Conservation (phyloP, 2,113 vertebrate species). For the Pseudorasbora parva region DNA sequence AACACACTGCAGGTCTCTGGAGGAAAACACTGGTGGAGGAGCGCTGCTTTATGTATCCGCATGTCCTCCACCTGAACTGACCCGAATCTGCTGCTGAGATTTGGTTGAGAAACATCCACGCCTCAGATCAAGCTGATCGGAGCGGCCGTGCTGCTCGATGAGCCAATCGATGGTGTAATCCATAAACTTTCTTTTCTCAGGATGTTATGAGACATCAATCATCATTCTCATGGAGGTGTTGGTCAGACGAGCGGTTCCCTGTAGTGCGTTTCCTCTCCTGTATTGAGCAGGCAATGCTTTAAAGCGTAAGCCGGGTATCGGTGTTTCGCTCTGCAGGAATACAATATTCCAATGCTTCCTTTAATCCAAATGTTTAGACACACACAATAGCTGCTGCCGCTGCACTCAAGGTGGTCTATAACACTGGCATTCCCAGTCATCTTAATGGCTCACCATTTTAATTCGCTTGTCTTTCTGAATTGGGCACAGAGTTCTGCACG, state of each 20-base stretch:
- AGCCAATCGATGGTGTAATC: slow-evolving; percentile 55
- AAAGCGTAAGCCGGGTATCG: slow-evolving; percentile 23
- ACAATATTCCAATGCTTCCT: slow-evolving; percentile 11
- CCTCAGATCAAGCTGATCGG: slow-evolving; percentile 49
- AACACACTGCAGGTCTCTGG: slow-evolving; percentile 52
- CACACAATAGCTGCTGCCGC: neutral
- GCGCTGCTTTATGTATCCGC: neutral
- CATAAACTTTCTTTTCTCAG: slow-evolving; percentile 59
- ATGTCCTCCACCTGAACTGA: slow-evolving; percentile 21
- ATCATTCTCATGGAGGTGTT: slow-evolving; percentile 50
- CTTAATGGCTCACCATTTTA: neutral
- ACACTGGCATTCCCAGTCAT: neutral
- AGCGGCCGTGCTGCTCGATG: slow-evolving; percentile 42
- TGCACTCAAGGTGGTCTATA: neutral
- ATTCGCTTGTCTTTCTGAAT: too few relatives aligned
- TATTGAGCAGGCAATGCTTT: slow-evolving; percentile 41
- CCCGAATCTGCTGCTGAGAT: slow-evolving; percentile 20
- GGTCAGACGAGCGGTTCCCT: slow-evolving; percentile 26
- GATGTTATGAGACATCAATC: slow-evolving; percentile 60
- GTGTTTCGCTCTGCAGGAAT: slow-evolving; percentile 33
- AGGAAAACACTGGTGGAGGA: slow-evolving; percentile 3
- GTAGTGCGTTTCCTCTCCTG: slow-evolving; percentile 29
- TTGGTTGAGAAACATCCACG: slow-evolving; percentile 45
- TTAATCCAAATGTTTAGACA: slow-evolving; percentile 22
- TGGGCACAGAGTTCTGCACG: too few relatives aligned